A percentile compares a stretch with the other conserved stretches of the same genome.
phyloP scores from a whole-genome alignment of 2,797 vertebrate species.

The Manis pentadactyla region DNA sequence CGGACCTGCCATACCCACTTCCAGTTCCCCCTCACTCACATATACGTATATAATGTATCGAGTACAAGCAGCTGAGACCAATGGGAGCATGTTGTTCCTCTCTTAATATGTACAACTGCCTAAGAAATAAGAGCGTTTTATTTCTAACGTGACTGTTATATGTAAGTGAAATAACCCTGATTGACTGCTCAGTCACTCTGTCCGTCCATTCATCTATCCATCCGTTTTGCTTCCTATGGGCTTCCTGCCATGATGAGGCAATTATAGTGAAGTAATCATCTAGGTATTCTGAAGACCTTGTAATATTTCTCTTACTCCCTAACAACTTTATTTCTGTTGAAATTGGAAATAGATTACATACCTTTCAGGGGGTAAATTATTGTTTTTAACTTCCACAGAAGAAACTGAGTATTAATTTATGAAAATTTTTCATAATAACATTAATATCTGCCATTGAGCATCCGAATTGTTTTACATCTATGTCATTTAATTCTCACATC shows the following conservation, averaged over 20 bases:
- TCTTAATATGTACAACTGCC: background rate
- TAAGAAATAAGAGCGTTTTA: slow-evolving; percentile 24
- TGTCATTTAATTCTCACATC: no score
- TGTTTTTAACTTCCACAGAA: no score
- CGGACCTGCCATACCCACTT: background rate
- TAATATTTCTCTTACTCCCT: background rate
- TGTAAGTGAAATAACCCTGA: slow-evolving; percentile 13
- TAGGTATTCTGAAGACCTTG: background rate
- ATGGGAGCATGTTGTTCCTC: background rate
- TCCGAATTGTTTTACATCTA: no score
- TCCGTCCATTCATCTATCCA: no score
- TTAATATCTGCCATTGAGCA: no score
- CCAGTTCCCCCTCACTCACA: background rate
- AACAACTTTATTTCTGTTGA: background rate
- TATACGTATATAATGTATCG: background rate
- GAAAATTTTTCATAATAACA: no score
- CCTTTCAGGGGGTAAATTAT: no score
- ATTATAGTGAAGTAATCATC: background rate
- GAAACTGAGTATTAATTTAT: no score
- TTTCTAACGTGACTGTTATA: background rate
- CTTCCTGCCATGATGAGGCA: background rate
- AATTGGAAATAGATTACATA: no score
- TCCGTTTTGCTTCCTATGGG: background rate
- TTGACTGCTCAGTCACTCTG: background rate
- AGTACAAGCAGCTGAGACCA: slow-evolving; percentile 15